Conservation (phyloP, 1,140 invertebrate genomes). For the Pogonomyrmex barbatus region DNA sequence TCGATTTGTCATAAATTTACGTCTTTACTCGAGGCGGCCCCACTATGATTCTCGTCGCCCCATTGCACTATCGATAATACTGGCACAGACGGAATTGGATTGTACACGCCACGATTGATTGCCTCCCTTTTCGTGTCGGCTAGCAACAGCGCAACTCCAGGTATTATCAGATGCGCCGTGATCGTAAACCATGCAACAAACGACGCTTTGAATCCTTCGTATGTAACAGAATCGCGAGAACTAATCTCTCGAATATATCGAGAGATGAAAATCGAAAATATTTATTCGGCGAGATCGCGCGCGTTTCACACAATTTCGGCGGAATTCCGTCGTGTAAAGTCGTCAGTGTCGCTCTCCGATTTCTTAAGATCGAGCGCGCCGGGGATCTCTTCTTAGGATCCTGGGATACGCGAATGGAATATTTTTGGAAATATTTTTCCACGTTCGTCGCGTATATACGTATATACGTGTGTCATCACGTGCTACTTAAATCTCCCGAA, state of each 20-base stretch:
- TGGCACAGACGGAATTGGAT: constrained; percentile 24
- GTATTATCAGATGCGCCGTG: background rate
- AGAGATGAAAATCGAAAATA: background rate
- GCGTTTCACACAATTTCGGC: background rate
- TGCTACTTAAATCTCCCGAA: background rate
- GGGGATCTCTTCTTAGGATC: background rate
- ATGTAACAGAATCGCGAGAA: background rate
- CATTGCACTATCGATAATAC: constrained; percentile 23
- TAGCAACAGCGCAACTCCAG: background rate
- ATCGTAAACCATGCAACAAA: background rate
- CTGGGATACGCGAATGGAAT: background rate
- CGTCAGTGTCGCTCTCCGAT: background rate
- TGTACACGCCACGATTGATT: constrained; percentile 30
- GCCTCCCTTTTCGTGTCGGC: background rate
- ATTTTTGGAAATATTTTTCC: constrained; percentile 1
- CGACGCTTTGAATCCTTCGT: background rate
- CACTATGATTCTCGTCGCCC: background rate
- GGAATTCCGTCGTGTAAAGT: background rate
- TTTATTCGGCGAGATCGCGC: no score
- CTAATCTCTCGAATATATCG: background rate
- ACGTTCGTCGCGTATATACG: background rate
- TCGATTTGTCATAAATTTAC: constrained; percentile 30
- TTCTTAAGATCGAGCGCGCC: background rate
- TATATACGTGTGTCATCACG: background rate
- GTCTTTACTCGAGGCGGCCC: background rate